Evolutionary conservation across 2,797 vertebrate species (phyloP).

Genomic region (Cetoscarus ocellatus): DNA sequence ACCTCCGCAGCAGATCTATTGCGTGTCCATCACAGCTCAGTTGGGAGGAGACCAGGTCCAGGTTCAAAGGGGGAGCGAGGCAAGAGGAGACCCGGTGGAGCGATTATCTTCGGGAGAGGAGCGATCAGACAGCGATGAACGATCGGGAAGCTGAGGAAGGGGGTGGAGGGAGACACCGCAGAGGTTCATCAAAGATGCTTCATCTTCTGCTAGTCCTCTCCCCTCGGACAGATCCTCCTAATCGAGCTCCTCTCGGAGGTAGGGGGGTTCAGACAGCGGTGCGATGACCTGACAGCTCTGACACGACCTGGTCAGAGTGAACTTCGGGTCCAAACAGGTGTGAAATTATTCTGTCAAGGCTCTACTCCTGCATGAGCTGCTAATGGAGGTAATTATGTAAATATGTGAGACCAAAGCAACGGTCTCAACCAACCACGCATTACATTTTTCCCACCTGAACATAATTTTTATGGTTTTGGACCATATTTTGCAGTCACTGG

Average conservation of each 20-base stretch:
- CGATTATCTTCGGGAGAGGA: slow-evolving; percentile 64
- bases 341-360: not conserved
- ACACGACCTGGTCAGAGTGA: not conserved
- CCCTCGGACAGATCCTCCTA: slow-evolving; percentile 27
- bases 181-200: slow-evolving; percentile 71
- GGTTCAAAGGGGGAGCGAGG: slow-evolving; percentile 27
- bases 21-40: slow-evolving; percentile 55
- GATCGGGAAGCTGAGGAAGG: slow-evolving; percentile 57
- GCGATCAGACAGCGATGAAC: slow-evolving; percentile 73
- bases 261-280: slow-evolving; percentile 5
- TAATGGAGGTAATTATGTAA: not conserved
- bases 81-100: slow-evolving; percentile 51
- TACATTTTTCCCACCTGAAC: not conserved
- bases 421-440: too few species aligned
- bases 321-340: not conserved
- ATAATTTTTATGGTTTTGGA: not conserved
- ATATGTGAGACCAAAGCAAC: not conserved
- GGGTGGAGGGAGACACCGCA: slow-evolving; percentile 57
- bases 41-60: slow-evolving; percentile 30
- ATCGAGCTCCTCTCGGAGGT: slow-evolving; percentile 44
- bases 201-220: slow-evolving; percentile 59
- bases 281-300: slow-evolving; percentile 22
- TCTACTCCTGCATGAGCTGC: not conserved
- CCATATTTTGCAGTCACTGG: too few species aligned
- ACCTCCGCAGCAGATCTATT: slow-evolving; percentile 57